Evolutionary conservation across 1,140 invertebrate genomes (phyloP).

Genomic region (Drosophila ficusphila): DNA sequence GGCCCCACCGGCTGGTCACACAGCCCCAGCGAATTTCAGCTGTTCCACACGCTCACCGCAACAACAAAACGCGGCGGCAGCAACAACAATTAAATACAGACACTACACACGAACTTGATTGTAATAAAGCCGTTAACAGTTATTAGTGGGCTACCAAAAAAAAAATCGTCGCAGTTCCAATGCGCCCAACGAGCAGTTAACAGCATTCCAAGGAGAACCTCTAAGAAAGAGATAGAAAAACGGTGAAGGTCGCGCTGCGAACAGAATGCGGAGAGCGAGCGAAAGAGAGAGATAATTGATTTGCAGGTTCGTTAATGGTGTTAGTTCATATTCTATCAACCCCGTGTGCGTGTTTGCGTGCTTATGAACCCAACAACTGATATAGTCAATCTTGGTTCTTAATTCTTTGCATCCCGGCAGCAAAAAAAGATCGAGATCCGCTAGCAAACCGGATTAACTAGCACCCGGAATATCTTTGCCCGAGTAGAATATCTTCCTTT

Average conservation of each 20-base stretch:
- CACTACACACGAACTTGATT: constrained; percentile 14
- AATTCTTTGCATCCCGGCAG: not conserved
- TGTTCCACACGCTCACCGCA: constrained; percentile 13
- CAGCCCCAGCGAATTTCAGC: constrained; percentile 15
- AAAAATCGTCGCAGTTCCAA: constrained; percentile 13
- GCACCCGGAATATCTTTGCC: constrained; percentile 1
- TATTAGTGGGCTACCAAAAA: constrained; percentile 20
- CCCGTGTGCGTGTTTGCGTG: constrained; percentile 7
- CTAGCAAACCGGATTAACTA: constrained; percentile 18
- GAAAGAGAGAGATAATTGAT: constrained; percentile 28
- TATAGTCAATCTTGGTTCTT: constrained; percentile 35
- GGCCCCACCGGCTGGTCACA: not conserved
- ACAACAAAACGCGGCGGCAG: not conserved
- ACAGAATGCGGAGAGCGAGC: constrained; percentile 1
- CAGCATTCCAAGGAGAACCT: constrained; percentile 13
- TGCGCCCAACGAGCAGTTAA: constrained; percentile 31
- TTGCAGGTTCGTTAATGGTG: constrained; percentile 28
- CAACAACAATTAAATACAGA: not conserved
- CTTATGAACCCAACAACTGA: constrained; percentile 18
- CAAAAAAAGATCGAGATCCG: constrained; percentile 12
- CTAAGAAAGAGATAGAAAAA: constrained; percentile 3
- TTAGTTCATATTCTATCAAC: not conserved
- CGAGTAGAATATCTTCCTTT: constrained; percentile 5
- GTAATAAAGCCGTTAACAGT: constrained; percentile 3
- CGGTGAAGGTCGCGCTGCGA: constrained; percentile 24